Conservation (phyloP, 1,140 invertebrate species). For the Chironomus striatipennis region DNA sequence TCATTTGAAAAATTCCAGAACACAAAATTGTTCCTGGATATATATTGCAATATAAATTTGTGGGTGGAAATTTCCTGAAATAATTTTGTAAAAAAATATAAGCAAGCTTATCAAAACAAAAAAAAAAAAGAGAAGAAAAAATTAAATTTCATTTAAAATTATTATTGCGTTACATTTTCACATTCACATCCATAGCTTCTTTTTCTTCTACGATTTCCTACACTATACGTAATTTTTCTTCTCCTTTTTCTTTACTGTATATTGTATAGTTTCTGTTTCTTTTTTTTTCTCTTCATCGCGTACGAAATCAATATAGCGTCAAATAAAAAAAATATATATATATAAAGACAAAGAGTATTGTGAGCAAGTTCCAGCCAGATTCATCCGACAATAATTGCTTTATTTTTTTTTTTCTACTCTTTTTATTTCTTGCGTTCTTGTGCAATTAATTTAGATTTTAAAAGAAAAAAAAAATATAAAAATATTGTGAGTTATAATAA, state of each 20-base stretch:
- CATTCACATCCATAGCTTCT: neutral
- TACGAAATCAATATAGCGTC: neutral
- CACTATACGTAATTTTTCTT: slow-evolving; percentile 13
- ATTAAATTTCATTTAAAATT: neutral
- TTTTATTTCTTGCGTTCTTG: neutral
- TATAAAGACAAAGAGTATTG: neutral
- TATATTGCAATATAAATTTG: neutral
- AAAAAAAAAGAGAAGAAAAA: too few species aligned
- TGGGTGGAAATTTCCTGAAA: neutral
- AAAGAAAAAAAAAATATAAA: neutral
- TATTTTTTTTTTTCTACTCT: neutral
- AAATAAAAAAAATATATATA: too few species aligned
- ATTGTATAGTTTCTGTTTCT: neutral
- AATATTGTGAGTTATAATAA: neutral
- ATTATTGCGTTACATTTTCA: neutral
- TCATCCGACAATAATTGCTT: neutral
- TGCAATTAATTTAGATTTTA: neutral
- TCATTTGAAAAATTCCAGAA: too few species aligned
- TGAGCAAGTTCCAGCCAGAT: slow-evolving; percentile 11
- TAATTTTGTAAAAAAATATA: neutral
- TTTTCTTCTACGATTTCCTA: neutral
- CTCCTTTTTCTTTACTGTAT: neutral
- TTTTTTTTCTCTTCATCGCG: neutral
- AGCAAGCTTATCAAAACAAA: neutral
- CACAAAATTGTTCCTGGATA: too few species aligned